Base-by-base conservation (phyloP, 2,797 vertebrate genomes). In the Falco peregrinus region DNA sequence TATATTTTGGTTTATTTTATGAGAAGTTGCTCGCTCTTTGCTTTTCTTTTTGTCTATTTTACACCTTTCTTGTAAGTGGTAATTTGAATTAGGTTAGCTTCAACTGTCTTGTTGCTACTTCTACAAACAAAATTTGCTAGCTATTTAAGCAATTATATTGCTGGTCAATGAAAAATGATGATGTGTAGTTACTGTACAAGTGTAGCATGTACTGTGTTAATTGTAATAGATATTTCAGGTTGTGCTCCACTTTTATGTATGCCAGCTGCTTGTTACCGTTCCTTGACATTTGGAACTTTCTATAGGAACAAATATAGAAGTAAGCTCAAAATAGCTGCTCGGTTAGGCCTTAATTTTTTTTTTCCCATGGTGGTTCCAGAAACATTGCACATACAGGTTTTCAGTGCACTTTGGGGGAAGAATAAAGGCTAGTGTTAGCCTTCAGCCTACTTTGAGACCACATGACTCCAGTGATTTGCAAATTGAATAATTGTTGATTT, bases 221-320 rank as follows among this genome's bases (percentile, higher is more conserved):
- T 93, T 87, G 63, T 94, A 76, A 33, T n/a, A 75, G 68, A 16
- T 87, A 61, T 87, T 93, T 51, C 85, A 51, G 73, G 71, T 87
- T 89, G 33, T 93, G 95, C 73, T 87, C 91, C 69, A 94, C n/a
- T 95, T 94, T 47, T 71, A 64, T 93, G 61, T 85, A 10, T 95
- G 95, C 60, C 87, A 93, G 78, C 78, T 71, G 64, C 79, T 80
- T 89, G n/a, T 93, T 95, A 87, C 2, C 0, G 0, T 94, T 96
- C 68, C 80, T 45, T 92, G 89, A 89, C 89, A 54, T 87, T 89
- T 92, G 68, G 76, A 85, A 41, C 71, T 87, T 95, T 81, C 76
- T 94, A 21, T 93, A 91, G 89, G 84, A 93, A 29, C 68, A 91
- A 95, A 90, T 94, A 54, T 71, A 95, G 90, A 83, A 45, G 9